Conservation (phyloP, 1,140 invertebrate genomes). For the Macrosteles quadrilineatus region DNA sequence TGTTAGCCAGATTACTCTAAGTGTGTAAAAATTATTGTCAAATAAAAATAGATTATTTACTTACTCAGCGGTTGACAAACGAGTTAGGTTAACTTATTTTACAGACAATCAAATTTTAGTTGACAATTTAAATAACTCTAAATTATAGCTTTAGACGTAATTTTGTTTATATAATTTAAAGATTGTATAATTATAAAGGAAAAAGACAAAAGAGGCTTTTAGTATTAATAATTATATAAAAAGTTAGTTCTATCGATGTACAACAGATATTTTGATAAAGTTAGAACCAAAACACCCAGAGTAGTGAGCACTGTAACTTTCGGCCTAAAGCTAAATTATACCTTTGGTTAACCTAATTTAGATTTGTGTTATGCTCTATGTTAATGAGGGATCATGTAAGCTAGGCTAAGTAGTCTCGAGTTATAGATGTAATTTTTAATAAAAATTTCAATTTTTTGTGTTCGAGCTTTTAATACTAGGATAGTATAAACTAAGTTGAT, state of each 20-base stretch:
- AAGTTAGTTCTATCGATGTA: not conserved
- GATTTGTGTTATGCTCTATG: slow-evolving; percentile 20
- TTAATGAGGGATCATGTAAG: slow-evolving; percentile 17
- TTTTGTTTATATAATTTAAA: not conserved
- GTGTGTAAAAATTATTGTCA: slow-evolving; percentile 1
- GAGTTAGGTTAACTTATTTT: not conserved
- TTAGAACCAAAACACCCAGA: not conserved
- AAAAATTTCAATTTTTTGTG: slow-evolving; percentile 17
- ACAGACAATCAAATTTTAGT: slow-evolving; percentile 9
- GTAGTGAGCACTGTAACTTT: slow-evolving; percentile 19
- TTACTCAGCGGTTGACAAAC: not conserved
- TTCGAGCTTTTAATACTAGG: slow-evolving; percentile 18
- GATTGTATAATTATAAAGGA: not conserved
- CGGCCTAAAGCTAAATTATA: slow-evolving; percentile 18
- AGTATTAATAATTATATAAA: not conserved
- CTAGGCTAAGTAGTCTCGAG: slow-evolving; percentile 20
- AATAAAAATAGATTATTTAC: not conserved
- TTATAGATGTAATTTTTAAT: slow-evolving; percentile 19
- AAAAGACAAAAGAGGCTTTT: slow-evolving; percentile 7
- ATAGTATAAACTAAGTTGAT: slow-evolving; percentile 19
- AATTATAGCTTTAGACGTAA: not conserved
- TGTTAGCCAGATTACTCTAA: not conserved
- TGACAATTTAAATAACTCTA: not conserved
- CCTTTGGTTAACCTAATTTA: slow-evolving; percentile 16
- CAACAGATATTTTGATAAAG: slow-evolving; percentile 12